Conservation (phyloP, 2,113 vertebrate species). For the Tachuris rubrigastra region DNA sequence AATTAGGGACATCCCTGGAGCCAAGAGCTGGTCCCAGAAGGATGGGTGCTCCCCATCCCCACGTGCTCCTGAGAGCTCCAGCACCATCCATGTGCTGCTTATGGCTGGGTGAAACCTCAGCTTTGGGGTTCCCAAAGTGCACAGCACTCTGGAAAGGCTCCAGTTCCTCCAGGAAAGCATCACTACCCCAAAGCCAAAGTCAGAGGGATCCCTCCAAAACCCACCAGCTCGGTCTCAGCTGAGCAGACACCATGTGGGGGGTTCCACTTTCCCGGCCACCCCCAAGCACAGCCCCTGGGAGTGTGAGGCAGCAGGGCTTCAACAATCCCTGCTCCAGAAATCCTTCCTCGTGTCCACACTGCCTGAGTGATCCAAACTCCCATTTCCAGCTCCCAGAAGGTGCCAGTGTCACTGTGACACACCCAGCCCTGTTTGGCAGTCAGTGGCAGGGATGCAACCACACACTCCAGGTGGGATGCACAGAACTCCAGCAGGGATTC, state of each 20-base stretch:
- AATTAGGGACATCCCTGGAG: background rate
- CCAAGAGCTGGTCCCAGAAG: background rate
- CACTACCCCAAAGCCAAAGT: background rate
- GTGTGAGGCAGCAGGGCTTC: background rate
- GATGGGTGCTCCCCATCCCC: background rate
- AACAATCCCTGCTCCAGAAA: background rate
- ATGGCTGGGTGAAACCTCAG: background rate
- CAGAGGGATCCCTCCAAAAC: background rate
- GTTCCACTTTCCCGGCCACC: background rate
- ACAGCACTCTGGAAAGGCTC: background rate
- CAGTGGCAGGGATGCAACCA: too few species aligned
- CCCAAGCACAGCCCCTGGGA: background rate
- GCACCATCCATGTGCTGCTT: accelerated
- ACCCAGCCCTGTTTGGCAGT: background rate
- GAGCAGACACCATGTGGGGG: accelerated
- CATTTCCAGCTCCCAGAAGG: background rate
- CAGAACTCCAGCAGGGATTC: accelerated
- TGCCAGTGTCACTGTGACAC: background rate
- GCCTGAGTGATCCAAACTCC: background rate
- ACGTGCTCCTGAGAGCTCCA: accelerated
- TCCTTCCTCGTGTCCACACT: background rate
- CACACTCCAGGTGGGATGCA: background rate
- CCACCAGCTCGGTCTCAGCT: background rate
- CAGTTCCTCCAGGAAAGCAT: background rate
- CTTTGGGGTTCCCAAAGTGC: accelerated